Evolutionary conservation across 1,140 invertebrate genomes (phyloP).

Genomic region (Sitophilus oryzae): DNA sequence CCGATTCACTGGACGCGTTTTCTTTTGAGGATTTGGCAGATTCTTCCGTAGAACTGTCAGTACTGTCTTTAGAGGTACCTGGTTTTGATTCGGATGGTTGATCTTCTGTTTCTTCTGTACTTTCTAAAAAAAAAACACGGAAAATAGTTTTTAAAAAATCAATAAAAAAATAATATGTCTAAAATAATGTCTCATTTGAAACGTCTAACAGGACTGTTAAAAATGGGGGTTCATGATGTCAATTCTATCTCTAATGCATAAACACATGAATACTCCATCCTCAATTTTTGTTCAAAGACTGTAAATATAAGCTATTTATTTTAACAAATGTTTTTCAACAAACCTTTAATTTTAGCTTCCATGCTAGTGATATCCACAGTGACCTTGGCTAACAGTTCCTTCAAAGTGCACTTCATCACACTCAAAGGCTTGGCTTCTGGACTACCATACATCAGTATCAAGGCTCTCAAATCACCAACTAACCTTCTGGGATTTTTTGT

Average conservation of each 20-base stretch:
- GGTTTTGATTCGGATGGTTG: constrained; percentile 5
- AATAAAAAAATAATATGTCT: neutral
- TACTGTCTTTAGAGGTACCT: constrained; percentile 11
- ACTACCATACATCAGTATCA: constrained; percentile 50
- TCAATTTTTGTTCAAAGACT: neutral
- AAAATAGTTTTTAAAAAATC: neutral
- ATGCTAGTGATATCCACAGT: constrained; percentile 21
- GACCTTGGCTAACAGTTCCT: constrained; percentile 31
- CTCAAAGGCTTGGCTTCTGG: constrained; percentile 38
- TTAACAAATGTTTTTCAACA: no score
- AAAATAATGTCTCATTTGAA: no score
- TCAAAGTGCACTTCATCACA: constrained; percentile 34
- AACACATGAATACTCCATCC: neutral
- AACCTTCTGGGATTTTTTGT: constrained; percentile 48
- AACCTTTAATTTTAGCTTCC: constrained; percentile 12
- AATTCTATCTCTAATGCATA: no score
- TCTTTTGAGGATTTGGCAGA: constrained; percentile 1
- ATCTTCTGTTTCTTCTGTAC: constrained; percentile 13
- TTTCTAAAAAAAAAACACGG: constrained; percentile 5
- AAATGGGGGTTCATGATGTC: no score
- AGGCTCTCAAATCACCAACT: constrained; percentile 51
- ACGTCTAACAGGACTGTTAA: no score
- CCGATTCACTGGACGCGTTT: constrained; percentile 33
- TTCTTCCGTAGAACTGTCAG: constrained; percentile 2
- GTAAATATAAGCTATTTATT: no score